Base-by-base conservation (phyloP, 2,888 invertebrate species). In the Theretra japonica region DNA sequence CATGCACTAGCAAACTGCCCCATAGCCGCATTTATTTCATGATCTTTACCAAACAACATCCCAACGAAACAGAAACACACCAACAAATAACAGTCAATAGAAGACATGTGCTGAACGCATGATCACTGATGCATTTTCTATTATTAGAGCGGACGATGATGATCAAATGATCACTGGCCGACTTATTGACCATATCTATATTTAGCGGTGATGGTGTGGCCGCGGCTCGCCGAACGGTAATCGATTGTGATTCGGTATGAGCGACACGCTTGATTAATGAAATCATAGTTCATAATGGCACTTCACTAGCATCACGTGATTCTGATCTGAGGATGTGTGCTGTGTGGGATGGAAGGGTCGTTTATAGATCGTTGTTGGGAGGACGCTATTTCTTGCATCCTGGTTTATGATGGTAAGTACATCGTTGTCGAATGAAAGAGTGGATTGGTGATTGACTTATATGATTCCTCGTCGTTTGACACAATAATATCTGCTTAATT, bases 61-160 rank as follows among this genome's bases (percentile, higher is more conserved):
- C 2, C n/a, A 4, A 28, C 70, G 2, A 65, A 70, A n/a, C 28
- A 48, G 62, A 48, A 33, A 33, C 17, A n/a, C 6, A 25, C 72
- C 53, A 53, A 48, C 65, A 58, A 65, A 57, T 57, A 57, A 70
- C 77, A 74, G 74, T 78, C 80, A 79, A 81, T 81, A 81, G 77
- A 76, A 33, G 71, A 77, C 84, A 82, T 79, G 82, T 75, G 74
- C 71, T 69, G 69, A 68, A 41, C 73, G 75, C 85, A 78, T 85
- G 84, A 60, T 21, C 74, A 70, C 80, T 81, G 81, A 89, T 90
- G 89, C 90, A 87, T 87, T 88, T 88, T 90, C 90, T 90, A 90
- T 87, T 87, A 88, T 81, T 90, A 90, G 89, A 72, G 23, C 11
- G 82, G 21, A 57, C 23, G 57, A 19, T 69, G 69, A 30, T 56